These are phyloP conservation scores for Cerastis leucographa DNA, from an alignment of 2,888 invertebrate species.

Conservation along the genomic window DNA sequence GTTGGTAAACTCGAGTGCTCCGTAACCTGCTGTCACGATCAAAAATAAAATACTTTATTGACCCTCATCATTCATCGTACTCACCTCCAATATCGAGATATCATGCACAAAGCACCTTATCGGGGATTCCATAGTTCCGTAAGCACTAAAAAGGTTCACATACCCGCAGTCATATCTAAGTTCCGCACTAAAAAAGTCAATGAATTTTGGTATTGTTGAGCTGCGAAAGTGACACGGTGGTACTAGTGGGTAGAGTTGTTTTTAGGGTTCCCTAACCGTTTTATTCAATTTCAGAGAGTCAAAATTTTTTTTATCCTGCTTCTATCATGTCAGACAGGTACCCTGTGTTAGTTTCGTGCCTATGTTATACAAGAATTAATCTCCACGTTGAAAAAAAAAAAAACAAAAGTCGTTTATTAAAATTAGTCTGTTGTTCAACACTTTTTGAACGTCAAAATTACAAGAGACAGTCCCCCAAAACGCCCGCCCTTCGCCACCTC, in stretches of 20 bases:
- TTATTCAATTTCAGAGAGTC: neutral
- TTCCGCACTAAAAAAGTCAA: conserved; percentile 51
- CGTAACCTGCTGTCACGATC: neutral
- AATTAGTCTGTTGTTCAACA: too few relatives aligned
- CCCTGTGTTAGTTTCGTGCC: neutral
- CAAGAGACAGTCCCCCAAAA: too few relatives aligned
- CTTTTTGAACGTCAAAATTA: too few relatives aligned
- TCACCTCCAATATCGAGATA: conserved; percentile 44
- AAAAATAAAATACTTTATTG: neutral
- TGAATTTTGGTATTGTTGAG: conserved; percentile 48
- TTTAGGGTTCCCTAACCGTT: neutral
- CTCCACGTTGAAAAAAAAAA: too few relatives aligned
- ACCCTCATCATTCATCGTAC: conserved; percentile 36
- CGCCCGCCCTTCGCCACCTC: too few relatives aligned
- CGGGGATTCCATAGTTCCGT: conserved; percentile 21
- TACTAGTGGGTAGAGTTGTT: neutral
- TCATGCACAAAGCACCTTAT: conserved; percentile 43
- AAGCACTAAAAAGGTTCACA: conserved; percentile 55
- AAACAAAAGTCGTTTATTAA: too few relatives aligned
- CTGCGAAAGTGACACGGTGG: neutral
- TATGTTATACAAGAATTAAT: neutral
- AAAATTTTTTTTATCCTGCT: neutral
- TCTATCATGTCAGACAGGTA: neutral
- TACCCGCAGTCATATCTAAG: conserved; percentile 35
- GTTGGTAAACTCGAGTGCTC: neutral